Conservation (phyloP, 2,113 vertebrate species). For the Salvelinus alpinus region DNA sequence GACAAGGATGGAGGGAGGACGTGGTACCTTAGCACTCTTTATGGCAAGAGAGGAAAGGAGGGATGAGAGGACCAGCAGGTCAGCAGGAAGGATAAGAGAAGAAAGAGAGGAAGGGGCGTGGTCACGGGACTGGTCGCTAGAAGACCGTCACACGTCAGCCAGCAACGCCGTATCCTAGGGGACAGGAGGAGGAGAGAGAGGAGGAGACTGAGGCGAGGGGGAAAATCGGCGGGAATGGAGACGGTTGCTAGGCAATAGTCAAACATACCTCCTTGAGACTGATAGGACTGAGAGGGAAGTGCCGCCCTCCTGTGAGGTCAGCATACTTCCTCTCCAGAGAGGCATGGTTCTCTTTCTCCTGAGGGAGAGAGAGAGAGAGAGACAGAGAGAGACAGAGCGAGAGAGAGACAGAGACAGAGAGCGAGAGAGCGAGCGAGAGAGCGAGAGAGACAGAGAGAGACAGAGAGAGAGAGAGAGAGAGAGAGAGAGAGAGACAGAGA, state of each 20-base stretch:
- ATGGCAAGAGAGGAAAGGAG: slow-evolving; percentile 62
- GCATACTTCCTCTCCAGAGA: slow-evolving; percentile 88
- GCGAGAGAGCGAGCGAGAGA: neutral
- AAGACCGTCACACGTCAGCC: slow-evolving; percentile 62
- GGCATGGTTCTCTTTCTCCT: slow-evolving; percentile 93
- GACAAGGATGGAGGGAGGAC: slow-evolving; percentile 5
- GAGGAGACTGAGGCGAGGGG: neutral
- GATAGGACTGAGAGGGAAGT: slow-evolving; percentile 77
- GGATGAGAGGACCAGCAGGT: slow-evolving; percentile 48
- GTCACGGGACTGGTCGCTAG: slow-evolving; percentile 18
- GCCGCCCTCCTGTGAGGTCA: slow-evolving; percentile 81
- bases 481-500: neutral
- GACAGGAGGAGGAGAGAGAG: neutral
- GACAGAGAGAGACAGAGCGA: neutral
- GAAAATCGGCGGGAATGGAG: neutral
- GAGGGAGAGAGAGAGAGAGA: slow-evolving; percentile 1
- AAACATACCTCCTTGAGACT: slow-evolving; percentile 87
- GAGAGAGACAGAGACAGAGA: neutral
- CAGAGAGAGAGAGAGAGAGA: no score
- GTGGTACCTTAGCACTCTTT: slow-evolving; percentile 68
- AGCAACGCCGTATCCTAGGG: slow-evolving; percentile 53
- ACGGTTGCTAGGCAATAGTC: neutral
- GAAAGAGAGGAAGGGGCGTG: slow-evolving; percentile 11
- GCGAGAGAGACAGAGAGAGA: neutral
- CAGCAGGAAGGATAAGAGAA: slow-evolving; percentile 34